Evolutionary conservation across 1,140 invertebrate genomes (phyloP).

Genomic region (Olivierus martensii): DNA sequence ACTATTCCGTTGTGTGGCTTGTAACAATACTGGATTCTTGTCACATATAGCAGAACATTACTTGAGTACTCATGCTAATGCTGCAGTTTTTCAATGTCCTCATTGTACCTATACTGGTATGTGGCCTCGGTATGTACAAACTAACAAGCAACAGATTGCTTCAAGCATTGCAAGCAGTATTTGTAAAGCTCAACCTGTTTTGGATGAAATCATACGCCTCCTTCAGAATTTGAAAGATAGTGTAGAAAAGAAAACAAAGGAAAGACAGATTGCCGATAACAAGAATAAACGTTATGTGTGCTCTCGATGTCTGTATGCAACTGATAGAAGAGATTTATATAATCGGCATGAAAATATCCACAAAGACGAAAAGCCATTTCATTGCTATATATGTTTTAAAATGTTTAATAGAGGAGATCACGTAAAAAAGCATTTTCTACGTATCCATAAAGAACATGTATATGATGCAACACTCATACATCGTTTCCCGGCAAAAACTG

Average conservation of each 20-base stretch:
- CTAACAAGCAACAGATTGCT: conserved; percentile 45
- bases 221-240: conserved; percentile 48
- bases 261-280: conserved; percentile 7
- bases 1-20: conserved; percentile 55
- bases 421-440: conserved; percentile 81
- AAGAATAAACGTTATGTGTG: conserved; percentile 51
- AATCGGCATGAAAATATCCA: conserved; percentile 94
- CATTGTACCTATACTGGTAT: conserved; percentile 55
- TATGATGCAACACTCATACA: background rate
- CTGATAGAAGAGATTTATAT: conserved; percentile 81
- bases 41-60: conserved; percentile 67
- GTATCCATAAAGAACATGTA: conserved; percentile 48
- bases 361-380: conserved; percentile 79
- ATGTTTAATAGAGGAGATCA: conserved; percentile 89
- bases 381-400: conserved; percentile 64
- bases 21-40: conserved; percentile 61
- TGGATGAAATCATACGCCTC: conserved; percentile 55
- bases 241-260: conserved; percentile 26
- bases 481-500: too few species aligned
- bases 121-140: conserved; percentile 55
- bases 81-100: conserved; percentile 54
- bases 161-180: conserved; percentile 28
- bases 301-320: conserved; percentile 70
- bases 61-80: conserved; percentile 59
- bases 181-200: conserved; percentile 48